Percentiles rank a stretch among this genome's conserved stretches.
phyloP scores from a whole-genome alignment of 2,113 vertebrate genomes.

The Clarias gariepinus region DNA sequence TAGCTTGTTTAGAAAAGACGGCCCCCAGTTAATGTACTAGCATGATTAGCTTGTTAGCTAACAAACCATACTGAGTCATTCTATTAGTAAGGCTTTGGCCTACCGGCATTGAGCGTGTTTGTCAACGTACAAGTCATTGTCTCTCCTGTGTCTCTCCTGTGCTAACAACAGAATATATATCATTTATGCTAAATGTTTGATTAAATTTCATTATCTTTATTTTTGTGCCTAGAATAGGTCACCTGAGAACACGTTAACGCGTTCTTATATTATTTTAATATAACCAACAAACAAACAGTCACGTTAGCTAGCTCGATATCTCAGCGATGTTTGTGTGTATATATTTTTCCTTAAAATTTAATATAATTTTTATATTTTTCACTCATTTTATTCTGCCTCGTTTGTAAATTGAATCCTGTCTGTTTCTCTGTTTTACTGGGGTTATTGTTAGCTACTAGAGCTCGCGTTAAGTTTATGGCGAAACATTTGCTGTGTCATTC shows the following conservation, averaged over 20 bases:
- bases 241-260: background rate
- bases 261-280: background rate
- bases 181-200: background rate
- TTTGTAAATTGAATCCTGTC: background rate
- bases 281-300: background rate
- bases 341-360: no score
- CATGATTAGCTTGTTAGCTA: slow-evolving; percentile 46
- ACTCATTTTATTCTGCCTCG: rapidly evolving
- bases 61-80: slow-evolving; percentile 54
- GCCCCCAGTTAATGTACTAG: background rate
- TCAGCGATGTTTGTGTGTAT: no score
- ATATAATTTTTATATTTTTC: no score
- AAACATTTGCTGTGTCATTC: slow-evolving; percentile 81
- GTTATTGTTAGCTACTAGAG: background rate
- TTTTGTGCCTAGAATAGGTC: background rate
- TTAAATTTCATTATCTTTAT: background rate
- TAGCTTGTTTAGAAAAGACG: background rate
- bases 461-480: background rate
- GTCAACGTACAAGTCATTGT: background rate
- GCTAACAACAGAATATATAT: background rate
- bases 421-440: background rate
- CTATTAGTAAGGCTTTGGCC: slow-evolving; percentile 50
- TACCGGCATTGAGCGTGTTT: slow-evolving; percentile 48
- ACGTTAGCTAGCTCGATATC: no score
- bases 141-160: background rate